A percentile compares a stretch with the other conserved stretches of the same genome.
phyloP scores from a whole-genome alignment of 2,888 invertebrate genomes.

The Drosophila hawaiiensis region DNA sequence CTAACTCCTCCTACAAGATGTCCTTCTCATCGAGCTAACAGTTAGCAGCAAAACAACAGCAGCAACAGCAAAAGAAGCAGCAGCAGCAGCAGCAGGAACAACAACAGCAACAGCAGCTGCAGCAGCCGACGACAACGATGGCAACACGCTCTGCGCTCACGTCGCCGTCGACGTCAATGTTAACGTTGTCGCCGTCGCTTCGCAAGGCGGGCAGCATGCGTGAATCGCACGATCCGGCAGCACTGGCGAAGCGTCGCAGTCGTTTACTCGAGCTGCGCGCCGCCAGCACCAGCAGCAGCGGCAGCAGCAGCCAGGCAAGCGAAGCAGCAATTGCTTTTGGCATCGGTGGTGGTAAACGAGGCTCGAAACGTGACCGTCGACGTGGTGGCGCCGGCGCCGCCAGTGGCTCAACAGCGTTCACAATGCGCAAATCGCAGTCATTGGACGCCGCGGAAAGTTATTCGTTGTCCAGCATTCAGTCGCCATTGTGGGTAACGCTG shows the following conservation, averaged over 20 bases:
- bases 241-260: conserved; percentile 70
- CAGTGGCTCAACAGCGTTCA: conserved; percentile 17
- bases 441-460: conserved; percentile 77
- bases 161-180: conserved; percentile 5
- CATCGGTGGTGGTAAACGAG: conserved; percentile 32
- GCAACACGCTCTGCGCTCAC: conserved; percentile 3
- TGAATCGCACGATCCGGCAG: conserved; percentile 52
- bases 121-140: conserved; percentile 1
- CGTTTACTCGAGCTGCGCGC: conserved; percentile 68
- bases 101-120: conserved; percentile 14
- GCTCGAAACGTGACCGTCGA: conserved; percentile 51
- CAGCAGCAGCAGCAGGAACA: conserved; percentile 18
- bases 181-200: conserved; percentile 56
- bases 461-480: conserved; percentile 87
- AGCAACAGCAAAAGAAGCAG: conserved; percentile 47
- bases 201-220: conserved; percentile 70
- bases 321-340: conserved; percentile 61
- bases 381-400: conserved; percentile 21
- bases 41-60: conserved; percentile 62
- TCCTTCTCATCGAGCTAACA: conserved; percentile 83
- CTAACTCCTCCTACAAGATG: conserved; percentile 81
- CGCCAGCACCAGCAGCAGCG: conserved; percentile 43
- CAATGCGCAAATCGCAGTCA: conserved; percentile 78
- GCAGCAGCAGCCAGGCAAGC: conserved; percentile 42
- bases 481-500: conserved; percentile 93